These are phyloP conservation scores for Bursaphelenchus okinawaensis DNA, from an alignment of 2,888 invertebrate genomes.

Conservation along the genomic window DNA sequence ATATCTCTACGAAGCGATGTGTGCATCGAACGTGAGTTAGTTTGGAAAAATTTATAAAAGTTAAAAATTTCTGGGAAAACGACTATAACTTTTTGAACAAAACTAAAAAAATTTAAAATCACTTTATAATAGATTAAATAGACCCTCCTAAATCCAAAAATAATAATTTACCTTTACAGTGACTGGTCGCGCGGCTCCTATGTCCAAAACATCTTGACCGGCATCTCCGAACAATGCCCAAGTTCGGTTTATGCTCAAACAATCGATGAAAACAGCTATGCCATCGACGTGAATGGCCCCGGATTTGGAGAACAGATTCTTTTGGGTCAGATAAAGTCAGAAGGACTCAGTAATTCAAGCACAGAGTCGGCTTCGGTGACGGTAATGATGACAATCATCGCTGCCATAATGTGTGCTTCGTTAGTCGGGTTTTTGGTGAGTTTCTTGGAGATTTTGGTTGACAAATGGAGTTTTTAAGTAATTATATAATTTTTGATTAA, in stretches of 20 bases:
- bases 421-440: slow-evolving; percentile 43
- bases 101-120: not conserved
- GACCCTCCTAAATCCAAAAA: not conserved
- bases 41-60: not conserved
- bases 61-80: not conserved
- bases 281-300: not conserved
- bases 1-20: slow-evolving; percentile 61
- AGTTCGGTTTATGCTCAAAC: not conserved
- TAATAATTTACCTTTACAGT: slow-evolving; percentile 28
- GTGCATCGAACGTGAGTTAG: slow-evolving; percentile 21
- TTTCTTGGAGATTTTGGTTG: too few relatives aligned
- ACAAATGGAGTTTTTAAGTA: too few relatives aligned
- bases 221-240: slow-evolving; percentile 52
- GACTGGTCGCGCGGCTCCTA: slow-evolving; percentile 44
- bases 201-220: slow-evolving; percentile 53
- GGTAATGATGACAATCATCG: slow-evolving; percentile 30
- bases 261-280: not conserved
- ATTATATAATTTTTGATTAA: too few relatives aligned
- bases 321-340: slow-evolving; percentile 10
- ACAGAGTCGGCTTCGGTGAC: slow-evolving; percentile 10
- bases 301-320: not conserved
- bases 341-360: slow-evolving; percentile 1
- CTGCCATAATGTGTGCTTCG: slow-evolving; percentile 36
- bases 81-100: not conserved
- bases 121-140: not conserved